Percentiles rank a stretch among this genome's conserved stretches.
phyloP scores from a whole-genome alignment of 2,888 invertebrate genomes.

The Rhimphoctona megacephalus region DNA sequence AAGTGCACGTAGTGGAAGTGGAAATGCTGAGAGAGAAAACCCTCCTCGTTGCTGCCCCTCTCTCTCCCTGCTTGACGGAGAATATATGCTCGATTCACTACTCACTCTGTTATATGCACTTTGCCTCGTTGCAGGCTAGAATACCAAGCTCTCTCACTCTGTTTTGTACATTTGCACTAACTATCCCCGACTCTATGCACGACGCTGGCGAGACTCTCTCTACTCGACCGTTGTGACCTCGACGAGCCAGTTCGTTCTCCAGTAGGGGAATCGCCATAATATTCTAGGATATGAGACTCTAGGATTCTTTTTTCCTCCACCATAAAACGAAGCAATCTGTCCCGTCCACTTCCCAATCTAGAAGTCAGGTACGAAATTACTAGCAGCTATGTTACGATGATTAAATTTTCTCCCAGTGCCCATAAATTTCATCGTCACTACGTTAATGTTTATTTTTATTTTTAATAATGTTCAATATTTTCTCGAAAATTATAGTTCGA shows the following conservation, averaged over 20 bases:
- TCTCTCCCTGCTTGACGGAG: neutral
- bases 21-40: slow-evolving; percentile 51
- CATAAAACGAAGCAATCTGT: neutral
- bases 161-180: slow-evolving; percentile 15
- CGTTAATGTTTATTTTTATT: neutral
- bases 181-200: slow-evolving; percentile 16
- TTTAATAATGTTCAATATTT: neutral
- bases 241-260: slow-evolving; percentile 75
- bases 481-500: no score
- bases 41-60: slow-evolving; percentile 31
- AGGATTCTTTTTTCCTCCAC: neutral
- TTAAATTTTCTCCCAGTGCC: neutral
- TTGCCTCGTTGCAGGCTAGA: slow-evolving; percentile 52
- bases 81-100: slow-evolving; percentile 45
- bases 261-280: slow-evolving; percentile 73
- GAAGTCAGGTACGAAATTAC: neutral
- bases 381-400: neutral
- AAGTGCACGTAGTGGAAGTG: slow-evolving; percentile 54
- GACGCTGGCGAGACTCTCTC: slow-evolving; percentile 16
- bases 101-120: slow-evolving; percentile 48
- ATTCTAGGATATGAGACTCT: neutral
- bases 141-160: slow-evolving; percentile 33
- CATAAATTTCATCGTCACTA: neutral
- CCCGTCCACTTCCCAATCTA: neutral
- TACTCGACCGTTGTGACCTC: slow-evolving; percentile 65